Evolutionary conservation across 2,888 invertebrate genomes (phyloP).

Genomic region (Agrochola litura): DNA sequence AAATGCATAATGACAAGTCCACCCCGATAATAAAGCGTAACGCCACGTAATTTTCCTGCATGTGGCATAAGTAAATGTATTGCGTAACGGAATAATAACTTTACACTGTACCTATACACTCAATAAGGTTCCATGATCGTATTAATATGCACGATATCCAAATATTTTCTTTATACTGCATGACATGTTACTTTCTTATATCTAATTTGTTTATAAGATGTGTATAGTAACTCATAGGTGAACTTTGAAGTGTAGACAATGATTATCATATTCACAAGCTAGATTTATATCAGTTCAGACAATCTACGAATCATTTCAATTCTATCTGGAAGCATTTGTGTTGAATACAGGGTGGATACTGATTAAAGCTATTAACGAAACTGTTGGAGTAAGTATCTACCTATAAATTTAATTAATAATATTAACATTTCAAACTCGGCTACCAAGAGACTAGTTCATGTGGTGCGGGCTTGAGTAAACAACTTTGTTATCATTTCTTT

Average conservation of each 20-base stretch:
- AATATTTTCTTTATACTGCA: not conserved
- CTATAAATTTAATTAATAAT: not conserved
- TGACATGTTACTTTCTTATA: not conserved
- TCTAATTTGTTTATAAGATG: not conserved
- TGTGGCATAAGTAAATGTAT: not conserved
- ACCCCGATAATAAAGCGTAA: constrained; percentile 33
- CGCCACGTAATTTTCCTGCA: constrained; percentile 6
- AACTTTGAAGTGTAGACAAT: constrained; percentile 5
- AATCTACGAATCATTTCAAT: not conserved
- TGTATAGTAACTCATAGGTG: not conserved
- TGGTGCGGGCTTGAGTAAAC: not conserved
- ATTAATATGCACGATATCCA: not conserved
- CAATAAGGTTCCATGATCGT: not conserved
- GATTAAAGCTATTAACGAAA: not conserved
- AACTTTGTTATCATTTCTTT: constrained; percentile 15
- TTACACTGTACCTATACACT: not conserved
- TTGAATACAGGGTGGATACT: not conserved
- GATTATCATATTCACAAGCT: not conserved
- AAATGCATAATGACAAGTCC: constrained; percentile 49
- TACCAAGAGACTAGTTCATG: not conserved
- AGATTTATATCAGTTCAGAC: not conserved
- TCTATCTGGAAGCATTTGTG: not conserved
- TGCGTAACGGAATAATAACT: not conserved
- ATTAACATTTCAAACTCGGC: not conserved
- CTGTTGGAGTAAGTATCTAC: not conserved